A percentile compares a stretch with the other conserved stretches of the same genome.
Evolutionary conservation across 2,113 vertebrate species (phyloP).

Genomic region (Xiphophorus hellerii): DNA sequence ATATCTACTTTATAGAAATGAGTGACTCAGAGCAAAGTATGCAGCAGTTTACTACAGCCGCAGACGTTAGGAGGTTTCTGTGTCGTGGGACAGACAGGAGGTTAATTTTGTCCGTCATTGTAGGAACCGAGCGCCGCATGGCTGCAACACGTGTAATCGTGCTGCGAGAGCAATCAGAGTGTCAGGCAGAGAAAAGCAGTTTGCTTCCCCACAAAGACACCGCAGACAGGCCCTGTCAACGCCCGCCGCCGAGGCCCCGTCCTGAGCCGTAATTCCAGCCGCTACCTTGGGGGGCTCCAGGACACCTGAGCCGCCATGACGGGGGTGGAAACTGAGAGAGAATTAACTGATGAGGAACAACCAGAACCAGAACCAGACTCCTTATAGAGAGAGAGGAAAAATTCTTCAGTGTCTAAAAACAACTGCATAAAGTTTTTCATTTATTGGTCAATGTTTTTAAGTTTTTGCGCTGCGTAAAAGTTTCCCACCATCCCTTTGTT

Average conservation of each 20-base stretch:
- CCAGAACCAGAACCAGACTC: neutral
- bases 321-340: constrained; percentile 18
- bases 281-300: constrained; percentile 54
- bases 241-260: constrained; percentile 28
- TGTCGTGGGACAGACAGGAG: constrained; percentile 13
- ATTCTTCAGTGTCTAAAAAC: neutral
- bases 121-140: constrained; percentile 21
- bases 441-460: too few relatives aligned
- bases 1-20: constrained; percentile 33
- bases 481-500: too few relatives aligned
- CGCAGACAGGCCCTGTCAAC: constrained; percentile 63
- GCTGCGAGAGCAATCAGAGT: constrained; percentile 56
- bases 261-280: constrained; percentile 78
- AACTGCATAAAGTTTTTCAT: too few relatives aligned
- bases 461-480: too few relatives aligned
- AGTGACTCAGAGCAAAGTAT: constrained; percentile 24
- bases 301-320: constrained; percentile 64
- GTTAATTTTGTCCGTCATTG: constrained; percentile 52
- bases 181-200: constrained; percentile 61
- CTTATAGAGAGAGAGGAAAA: constrained; percentile 4
- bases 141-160: constrained; percentile 61
- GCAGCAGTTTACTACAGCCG: too few relatives aligned
- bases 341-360: constrained; percentile 1
- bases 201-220: constrained; percentile 47
- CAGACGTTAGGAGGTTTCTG: neutral